Conservation (phyloP, 2,797 vertebrate genomes). For the Peromyscus aztecus region DNA sequence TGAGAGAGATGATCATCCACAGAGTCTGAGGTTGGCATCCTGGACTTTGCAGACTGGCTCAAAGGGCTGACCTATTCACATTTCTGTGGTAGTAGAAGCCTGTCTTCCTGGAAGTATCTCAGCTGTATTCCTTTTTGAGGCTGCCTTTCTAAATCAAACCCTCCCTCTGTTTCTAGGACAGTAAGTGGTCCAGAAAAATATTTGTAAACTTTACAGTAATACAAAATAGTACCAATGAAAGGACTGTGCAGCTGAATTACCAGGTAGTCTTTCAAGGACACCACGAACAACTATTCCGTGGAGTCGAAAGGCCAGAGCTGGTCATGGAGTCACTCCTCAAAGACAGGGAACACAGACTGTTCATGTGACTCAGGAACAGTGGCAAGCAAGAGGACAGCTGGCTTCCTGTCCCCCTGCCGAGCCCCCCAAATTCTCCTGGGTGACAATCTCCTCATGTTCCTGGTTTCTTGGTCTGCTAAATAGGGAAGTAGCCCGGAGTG, state of each 20-base stretch:
- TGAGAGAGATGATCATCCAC: not conserved
- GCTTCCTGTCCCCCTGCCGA: too few species aligned
- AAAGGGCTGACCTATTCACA: not conserved
- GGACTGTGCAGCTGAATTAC: not conserved
- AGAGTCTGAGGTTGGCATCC: not conserved
- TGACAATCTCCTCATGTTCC: not conserved
- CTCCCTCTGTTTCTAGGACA: not conserved
- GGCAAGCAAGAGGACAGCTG: not conserved
- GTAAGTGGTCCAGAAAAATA: not conserved
- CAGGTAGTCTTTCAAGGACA: not conserved
- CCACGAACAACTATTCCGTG: not conserved
- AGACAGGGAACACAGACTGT: not conserved
- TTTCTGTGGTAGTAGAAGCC: not conserved
- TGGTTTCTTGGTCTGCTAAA: not conserved
- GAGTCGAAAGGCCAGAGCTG: not conserved
- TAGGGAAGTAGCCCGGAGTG: not conserved
- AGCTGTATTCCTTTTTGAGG: not conserved
- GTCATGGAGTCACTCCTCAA: not conserved
- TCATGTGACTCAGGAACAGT: not conserved
- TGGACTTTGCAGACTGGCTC: not conserved
- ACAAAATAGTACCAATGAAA: not conserved
- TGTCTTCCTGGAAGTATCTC: not conserved
- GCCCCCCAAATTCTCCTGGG: not conserved
- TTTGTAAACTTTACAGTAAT: not conserved
- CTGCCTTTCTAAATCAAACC: conserved; percentile 14